phyloP scores from a whole-genome alignment of 2,888 invertebrate species.

The Falcaria lacertinaria region DNA sequence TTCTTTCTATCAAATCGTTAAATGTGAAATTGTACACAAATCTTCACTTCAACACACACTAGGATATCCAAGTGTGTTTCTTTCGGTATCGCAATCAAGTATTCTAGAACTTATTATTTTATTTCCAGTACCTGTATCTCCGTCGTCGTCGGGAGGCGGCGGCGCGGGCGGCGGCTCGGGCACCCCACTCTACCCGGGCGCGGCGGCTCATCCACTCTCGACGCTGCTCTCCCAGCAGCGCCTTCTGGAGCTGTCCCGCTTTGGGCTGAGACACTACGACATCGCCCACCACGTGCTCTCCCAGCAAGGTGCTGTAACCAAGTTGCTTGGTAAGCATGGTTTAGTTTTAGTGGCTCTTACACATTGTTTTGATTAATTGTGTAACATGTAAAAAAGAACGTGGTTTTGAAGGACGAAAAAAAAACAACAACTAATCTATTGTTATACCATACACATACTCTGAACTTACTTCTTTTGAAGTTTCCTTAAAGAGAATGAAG shows the following conservation, averaged over 20 bases:
- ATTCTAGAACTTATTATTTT: slow-evolving; percentile 10
- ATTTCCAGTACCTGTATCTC: slow-evolving; percentile 78
- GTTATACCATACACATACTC: no score
- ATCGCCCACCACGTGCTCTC: slow-evolving; percentile 94
- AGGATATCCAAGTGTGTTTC: no score
- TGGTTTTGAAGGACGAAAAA: no score
- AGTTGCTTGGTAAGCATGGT: slow-evolving; percentile 88
- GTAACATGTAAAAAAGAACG: no score
- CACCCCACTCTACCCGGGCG: slow-evolving; percentile 72
- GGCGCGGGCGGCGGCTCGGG: slow-evolving; percentile 64
- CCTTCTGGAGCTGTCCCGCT: slow-evolving; percentile 88
- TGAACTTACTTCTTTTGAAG: no score
- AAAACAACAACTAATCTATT: no score
- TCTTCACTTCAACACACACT: no score
- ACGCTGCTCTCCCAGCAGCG: slow-evolving; percentile 88
- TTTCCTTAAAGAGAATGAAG: no score
- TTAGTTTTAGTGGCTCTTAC: slow-evolving; percentile 5
- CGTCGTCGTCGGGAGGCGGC: slow-evolving; percentile 72
- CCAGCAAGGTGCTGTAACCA: slow-evolving; percentile 95
- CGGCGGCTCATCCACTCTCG: slow-evolving; percentile 81
- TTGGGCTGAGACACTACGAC: slow-evolving; percentile 92
- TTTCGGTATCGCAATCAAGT: slow-evolving; percentile 11
- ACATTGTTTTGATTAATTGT: no score
- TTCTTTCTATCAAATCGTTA: no score
- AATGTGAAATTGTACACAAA: no score